phyloP scores from a whole-genome alignment of 2,113 vertebrate genomes.

The Marcusenius ussheri region DNA sequence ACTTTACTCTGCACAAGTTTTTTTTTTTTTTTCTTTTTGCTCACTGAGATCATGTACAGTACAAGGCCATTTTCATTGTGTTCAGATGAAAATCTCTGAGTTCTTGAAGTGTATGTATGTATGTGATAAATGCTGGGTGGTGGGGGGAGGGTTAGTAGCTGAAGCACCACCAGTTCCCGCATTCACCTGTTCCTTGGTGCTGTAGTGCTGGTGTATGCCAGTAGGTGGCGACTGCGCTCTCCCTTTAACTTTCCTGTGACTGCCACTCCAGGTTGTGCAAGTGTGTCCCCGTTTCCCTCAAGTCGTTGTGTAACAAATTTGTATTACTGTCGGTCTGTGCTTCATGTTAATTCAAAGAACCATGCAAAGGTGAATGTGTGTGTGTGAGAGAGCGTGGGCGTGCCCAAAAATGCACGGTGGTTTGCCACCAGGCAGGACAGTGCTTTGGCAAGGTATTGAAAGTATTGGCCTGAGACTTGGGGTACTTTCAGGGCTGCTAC shows the following conservation, averaged over 20 bases:
- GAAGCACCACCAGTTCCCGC: not conserved
- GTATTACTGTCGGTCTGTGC: not conserved
- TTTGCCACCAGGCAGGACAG: slow-evolving; percentile 25
- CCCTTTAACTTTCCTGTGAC: not conserved
- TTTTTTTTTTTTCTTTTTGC: not conserved
- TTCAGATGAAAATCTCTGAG: slow-evolving; percentile 27
- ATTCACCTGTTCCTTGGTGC: not conserved
- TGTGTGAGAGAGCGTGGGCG: not conserved
- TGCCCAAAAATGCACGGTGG: slow-evolving; percentile 6
- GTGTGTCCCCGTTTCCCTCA: not conserved
- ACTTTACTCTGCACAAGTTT: slow-evolving; percentile 29
- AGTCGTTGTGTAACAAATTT: not conserved
- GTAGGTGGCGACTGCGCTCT: not conserved
- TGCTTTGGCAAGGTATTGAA: slow-evolving; percentile 37
- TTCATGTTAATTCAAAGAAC: slow-evolving; percentile 4
- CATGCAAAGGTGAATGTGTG: not conserved
- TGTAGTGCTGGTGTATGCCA: not conserved
- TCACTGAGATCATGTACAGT: not conserved
- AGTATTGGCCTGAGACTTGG: slow-evolving; percentile 42
- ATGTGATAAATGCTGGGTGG: slow-evolving; percentile 12
- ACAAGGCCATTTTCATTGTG: slow-evolving; percentile 33
- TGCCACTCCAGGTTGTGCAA: not conserved
- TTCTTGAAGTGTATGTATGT: slow-evolving; percentile 29
- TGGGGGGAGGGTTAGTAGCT: not conserved
- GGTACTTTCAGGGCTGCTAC: slow-evolving; percentile 49